Evolutionary conservation across 2,113 vertebrate species (phyloP), one percentile per base, ranked within the genome.

Genomic region (Antechinus stuartii): DNA sequence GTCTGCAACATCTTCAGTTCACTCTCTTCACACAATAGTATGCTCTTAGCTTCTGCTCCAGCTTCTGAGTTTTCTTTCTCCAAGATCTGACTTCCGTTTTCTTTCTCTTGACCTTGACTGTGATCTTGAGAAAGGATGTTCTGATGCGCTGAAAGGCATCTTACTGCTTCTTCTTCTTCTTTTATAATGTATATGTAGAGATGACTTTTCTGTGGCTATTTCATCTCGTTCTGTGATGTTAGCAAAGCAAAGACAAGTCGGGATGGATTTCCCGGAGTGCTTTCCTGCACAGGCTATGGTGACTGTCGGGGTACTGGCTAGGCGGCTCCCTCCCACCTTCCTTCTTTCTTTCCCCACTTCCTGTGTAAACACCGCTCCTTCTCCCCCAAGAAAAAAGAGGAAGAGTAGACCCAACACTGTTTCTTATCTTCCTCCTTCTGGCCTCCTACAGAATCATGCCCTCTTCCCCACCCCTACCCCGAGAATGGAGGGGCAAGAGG

Each of bases 11-110:
- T 99, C 99, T 99, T 99, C 99, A 99, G 99, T 99, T 99, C 99
- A 99, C 99, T 99, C 99, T 99, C 99, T 99, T 99, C 99, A 99
- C 99, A 99, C 99, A 99, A 99, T 99, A 99, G 99, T 99, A 99
- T 99, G 99, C 99, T 99, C 99, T 99, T 99, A 99, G 99, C 99
- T 99, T 99, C 99, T 99, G 99, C 99, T 99, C 96, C 99, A 99
- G 99, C 99, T 99, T 98, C 99, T 99, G 99, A 99, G 98, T 98
- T 99, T 99, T 98, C 98, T 98, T 97, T 98, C 98, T 98, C 99
- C 99, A 61, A 98, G 76, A 98, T 99, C 99, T 97, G 99, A 99
- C 93, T 99, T 99, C 94, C 99, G 98, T 98, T 99, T 99, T 97
- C 99, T 98, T 89, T 99, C 99, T 96, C 99, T 98, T 56, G 99